Percentiles rank a stretch among this genome's conserved stretches.
Conservation (phyloP, 2,888 invertebrate species). For the Dryococelus australis region DNA sequence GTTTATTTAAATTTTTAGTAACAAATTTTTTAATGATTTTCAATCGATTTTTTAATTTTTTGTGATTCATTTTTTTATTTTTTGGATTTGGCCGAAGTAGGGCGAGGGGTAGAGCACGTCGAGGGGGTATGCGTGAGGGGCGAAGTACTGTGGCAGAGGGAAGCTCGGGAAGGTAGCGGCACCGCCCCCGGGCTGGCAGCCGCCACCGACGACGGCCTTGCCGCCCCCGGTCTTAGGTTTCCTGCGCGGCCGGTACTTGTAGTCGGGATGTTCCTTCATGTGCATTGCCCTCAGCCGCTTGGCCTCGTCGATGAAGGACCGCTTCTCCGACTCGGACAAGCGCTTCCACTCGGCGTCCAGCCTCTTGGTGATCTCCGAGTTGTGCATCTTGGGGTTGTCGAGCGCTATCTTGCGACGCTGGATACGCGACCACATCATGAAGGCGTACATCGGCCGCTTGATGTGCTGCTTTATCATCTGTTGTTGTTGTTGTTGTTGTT, state of each 20-base stretch:
- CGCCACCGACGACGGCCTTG: constrained; percentile 57
- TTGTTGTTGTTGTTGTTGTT: too few relatives aligned
- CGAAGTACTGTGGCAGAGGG: constrained; percentile 69
- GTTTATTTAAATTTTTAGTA: too few relatives aligned
- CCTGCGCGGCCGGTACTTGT: constrained; percentile 86
- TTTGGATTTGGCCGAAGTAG: constrained; percentile 77
- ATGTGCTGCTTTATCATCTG: constrained; percentile 74
- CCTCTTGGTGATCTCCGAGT: constrained; percentile 88
- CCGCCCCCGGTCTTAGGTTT: constrained; percentile 81
- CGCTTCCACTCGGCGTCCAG: constrained; percentile 94
- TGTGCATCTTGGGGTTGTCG: too few relatives aligned
- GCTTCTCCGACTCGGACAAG: constrained; percentile 83
- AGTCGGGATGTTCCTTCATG: constrained; percentile 92
- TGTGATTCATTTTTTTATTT: too few relatives aligned
- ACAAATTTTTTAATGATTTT: too few relatives aligned
- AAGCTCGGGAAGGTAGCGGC: constrained; percentile 66
- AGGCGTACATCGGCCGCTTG: constrained; percentile 97
- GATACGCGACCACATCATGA: too few relatives aligned
- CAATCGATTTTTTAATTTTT: too few relatives aligned
- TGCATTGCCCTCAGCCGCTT: constrained; percentile 85
- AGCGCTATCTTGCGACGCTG: too few relatives aligned
- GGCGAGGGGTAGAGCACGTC: constrained; percentile 56
- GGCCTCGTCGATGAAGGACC: constrained; percentile 95
- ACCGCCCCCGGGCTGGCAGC: constrained; percentile 38
- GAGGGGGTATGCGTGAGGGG: constrained; percentile 66